phyloP scores from a whole-genome alignment of 2,113 vertebrate genomes.

The Dasyprocta punctata region DNA sequence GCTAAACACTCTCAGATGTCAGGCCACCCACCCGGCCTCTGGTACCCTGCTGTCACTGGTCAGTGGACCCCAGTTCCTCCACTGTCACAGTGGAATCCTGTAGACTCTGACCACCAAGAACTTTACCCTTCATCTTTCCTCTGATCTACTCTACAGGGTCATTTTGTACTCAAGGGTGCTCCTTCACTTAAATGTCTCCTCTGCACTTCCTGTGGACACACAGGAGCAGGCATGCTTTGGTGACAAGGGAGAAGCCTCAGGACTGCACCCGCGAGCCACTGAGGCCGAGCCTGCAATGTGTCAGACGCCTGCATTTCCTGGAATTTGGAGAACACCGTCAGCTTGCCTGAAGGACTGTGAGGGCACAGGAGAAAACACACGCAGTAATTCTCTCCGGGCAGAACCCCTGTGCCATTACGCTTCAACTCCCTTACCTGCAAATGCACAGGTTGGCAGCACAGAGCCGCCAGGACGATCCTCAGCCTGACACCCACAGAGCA shows the following conservation, averaged over 20 bases:
- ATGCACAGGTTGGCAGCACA: neutral
- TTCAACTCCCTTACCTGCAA: slow-evolving; percentile 51
- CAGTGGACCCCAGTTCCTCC: neutral
- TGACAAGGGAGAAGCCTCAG: neutral
- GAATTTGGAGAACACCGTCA: neutral
- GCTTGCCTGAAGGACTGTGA: neutral
- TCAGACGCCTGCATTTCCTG: neutral
- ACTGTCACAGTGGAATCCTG: neutral
- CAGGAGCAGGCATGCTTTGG: neutral
- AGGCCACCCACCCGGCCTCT: fast-evolving
- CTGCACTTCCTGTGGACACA: neutral
- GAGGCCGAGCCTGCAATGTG: neutral
- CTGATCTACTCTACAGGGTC: neutral
- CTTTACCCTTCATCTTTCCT: neutral
- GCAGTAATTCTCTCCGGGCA: neutral
- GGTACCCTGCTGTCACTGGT: neutral
- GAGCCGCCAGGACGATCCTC: neutral
- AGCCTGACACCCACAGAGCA: neutral
- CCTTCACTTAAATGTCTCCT: neutral
- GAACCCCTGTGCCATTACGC: neutral
- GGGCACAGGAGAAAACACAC: neutral
- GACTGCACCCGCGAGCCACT: neutral
- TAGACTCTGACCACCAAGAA: neutral
- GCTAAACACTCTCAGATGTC: neutral
- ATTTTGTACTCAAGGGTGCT: neutral